These are phyloP conservation scores for Orthonyx spaldingii DNA, from an alignment of 2,113 vertebrate species.

Conservation along the genomic window DNA sequence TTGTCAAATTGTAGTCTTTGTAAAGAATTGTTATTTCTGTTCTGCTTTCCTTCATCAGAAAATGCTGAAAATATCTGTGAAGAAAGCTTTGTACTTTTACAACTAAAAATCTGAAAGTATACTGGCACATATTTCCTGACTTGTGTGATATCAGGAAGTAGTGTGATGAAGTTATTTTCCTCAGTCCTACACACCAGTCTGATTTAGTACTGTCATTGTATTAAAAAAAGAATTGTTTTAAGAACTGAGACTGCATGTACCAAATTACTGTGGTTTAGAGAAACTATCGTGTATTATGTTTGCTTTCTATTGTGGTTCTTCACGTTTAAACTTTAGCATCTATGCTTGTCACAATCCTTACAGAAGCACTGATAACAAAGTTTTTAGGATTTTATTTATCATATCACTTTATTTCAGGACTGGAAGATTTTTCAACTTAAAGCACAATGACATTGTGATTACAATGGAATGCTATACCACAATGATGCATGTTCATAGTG, in stretches of 20 bases:
- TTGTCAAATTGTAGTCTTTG: neutral
- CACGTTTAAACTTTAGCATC: neutral
- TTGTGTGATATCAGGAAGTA: neutral
- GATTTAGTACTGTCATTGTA: neutral
- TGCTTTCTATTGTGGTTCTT: neutral
- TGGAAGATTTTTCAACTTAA: neutral
- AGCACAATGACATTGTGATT: neutral
- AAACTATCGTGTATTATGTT: neutral
- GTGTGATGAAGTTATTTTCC: neutral
- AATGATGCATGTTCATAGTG: fast-evolving
- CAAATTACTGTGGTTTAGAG: neutral
- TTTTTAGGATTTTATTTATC: neutral
- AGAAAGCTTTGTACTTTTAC: neutral
- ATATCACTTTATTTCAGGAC: neutral
- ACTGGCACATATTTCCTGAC: neutral
- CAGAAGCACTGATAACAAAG: fast-evolving
- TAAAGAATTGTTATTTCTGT: neutral
- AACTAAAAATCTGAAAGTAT: neutral
- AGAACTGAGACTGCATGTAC: fast-evolving
- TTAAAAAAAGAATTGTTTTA: neutral
- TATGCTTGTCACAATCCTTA: neutral
- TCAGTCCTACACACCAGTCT: neutral
- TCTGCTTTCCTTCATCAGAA: neutral
- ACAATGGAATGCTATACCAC: neutral
- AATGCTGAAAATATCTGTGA: neutral